Evolutionary conservation across 2,888 invertebrate species (phyloP).

Genomic region (Drosophila rellima): DNA sequence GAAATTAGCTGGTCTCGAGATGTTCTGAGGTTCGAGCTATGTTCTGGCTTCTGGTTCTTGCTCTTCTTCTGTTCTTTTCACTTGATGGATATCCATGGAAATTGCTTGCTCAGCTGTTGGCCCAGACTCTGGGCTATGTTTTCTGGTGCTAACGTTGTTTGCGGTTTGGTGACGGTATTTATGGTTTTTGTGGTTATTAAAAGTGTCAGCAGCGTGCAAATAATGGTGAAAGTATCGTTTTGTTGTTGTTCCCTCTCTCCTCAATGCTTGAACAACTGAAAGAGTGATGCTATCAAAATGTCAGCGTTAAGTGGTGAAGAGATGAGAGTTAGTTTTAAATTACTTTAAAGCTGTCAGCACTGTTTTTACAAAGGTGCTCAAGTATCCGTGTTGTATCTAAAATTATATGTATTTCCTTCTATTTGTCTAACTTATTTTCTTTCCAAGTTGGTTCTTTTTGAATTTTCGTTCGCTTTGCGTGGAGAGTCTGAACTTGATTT

Average conservation of each 20-base stretch:
- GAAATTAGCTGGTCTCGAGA: slow-evolving; percentile 74
- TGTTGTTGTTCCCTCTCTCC: slow-evolving; percentile 1
- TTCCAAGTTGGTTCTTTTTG: neutral
- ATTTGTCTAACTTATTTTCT: neutral
- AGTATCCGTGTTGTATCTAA: neutral
- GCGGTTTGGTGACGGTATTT: slow-evolving; percentile 63
- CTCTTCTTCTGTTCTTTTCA: slow-evolving; percentile 52
- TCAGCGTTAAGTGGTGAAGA: slow-evolving; percentile 18
- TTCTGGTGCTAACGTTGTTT: slow-evolving; percentile 40
- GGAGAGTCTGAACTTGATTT: neutral
- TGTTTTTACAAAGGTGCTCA: slow-evolving; percentile 6
- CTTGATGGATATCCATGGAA: slow-evolving; percentile 77
- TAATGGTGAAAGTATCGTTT: slow-evolving; percentile 53
- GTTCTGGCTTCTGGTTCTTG: slow-evolving; percentile 6
- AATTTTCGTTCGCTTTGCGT: neutral
- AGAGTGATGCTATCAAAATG: slow-evolving; percentile 36
- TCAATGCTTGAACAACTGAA: slow-evolving; percentile 3
- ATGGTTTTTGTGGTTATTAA: slow-evolving; percentile 75
- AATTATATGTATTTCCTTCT: slow-evolving; percentile 1
- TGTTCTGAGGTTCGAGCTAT: slow-evolving; percentile 41
- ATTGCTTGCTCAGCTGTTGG: slow-evolving; percentile 53
- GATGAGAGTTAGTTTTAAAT: slow-evolving; percentile 39
- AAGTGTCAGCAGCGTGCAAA: slow-evolving; percentile 73
- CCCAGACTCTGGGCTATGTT: neutral
- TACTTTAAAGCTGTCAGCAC: slow-evolving; percentile 28